Conservation (phyloP, 2,888 invertebrate genomes). For the Melieria picta region DNA sequence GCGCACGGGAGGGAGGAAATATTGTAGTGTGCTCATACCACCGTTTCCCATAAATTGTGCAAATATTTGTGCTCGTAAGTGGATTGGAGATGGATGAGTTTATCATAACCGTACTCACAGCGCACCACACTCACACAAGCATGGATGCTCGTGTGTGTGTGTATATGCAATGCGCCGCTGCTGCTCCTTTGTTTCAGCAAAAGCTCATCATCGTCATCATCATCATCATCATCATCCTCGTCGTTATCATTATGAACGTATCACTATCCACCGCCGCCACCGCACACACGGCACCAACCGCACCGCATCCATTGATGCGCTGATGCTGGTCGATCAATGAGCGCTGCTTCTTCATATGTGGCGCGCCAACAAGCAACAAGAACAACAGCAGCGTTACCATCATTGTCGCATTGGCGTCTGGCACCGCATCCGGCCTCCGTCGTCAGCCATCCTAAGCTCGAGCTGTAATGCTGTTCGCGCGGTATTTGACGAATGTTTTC, state of each 20-base stretch:
- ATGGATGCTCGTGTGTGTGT: conserved; percentile 10
- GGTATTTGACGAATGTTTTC: conserved; percentile 12
- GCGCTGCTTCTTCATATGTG: not conserved
- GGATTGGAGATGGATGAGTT: conserved; percentile 65
- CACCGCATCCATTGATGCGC: not conserved
- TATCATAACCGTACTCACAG: conserved; percentile 49
- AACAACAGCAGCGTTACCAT: no score
- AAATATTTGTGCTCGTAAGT: conserved; percentile 64
- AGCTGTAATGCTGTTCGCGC: not conserved
- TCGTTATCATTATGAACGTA: not conserved
- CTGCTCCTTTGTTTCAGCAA: conserved; percentile 27
- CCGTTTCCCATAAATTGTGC: conserved; percentile 50
- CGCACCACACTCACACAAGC: conserved; percentile 7
- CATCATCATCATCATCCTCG: not conserved
- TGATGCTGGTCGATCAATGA: not conserved
- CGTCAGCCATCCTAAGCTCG: no score
- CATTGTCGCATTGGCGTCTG: no score
- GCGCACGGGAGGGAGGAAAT: conserved; percentile 49
- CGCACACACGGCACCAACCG: no score
- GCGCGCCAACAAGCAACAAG: not conserved
- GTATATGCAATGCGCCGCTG: not conserved
- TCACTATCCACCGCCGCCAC: no score
- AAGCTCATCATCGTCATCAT: conserved; percentile 2
- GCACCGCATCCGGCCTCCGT: no score
- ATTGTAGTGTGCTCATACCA: conserved; percentile 52